Conservation (phyloP, 2,797 vertebrate species). For the Sebastes taczanowskii region DNA sequence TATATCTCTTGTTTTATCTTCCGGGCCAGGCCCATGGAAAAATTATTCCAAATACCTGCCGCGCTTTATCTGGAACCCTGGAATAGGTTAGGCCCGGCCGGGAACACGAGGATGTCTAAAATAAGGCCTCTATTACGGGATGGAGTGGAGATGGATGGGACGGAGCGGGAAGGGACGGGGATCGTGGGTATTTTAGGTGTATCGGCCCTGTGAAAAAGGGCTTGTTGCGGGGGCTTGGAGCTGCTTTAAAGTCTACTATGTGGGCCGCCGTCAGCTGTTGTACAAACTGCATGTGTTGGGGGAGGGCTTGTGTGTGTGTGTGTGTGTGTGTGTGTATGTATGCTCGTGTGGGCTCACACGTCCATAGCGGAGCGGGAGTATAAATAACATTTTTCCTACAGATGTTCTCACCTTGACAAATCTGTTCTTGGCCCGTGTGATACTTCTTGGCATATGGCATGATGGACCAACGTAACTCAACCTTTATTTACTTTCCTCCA, state of each 20-base stretch:
- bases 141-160: slow-evolving; percentile 79
- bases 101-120: slow-evolving; percentile 85
- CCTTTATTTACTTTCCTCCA: slow-evolving; percentile 54
- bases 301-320: slow-evolving; percentile 51
- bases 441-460: slow-evolving; percentile 60
- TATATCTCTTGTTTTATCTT: slow-evolving; percentile 88
- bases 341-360: slow-evolving; percentile 45
- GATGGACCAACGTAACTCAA: slow-evolving; percentile 47
- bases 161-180: slow-evolving; percentile 71
- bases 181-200: slow-evolving; percentile 80
- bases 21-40: slow-evolving; percentile 82
- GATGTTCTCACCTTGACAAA: slow-evolving; percentile 80
- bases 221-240: slow-evolving; percentile 75
- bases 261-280: slow-evolving; percentile 77
- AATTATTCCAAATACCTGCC: slow-evolving; percentile 87
- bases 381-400: slow-evolving; percentile 82
- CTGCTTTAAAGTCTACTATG: slow-evolving; percentile 77
- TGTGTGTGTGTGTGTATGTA: not conserved
- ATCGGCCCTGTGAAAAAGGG: slow-evolving; percentile 73
- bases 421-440: slow-evolving; percentile 61
- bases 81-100: slow-evolving; percentile 80
- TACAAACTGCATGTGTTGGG: slow-evolving; percentile 65
- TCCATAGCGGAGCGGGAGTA: slow-evolving; percentile 65
- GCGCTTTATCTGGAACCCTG: slow-evolving; percentile 84
- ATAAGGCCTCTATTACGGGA: slow-evolving; percentile 86